Percentiles rank a stretch among this genome's conserved stretches.
Conservation (phyloP, 2,888 invertebrate genomes). For the Folsomia candida region DNA sequence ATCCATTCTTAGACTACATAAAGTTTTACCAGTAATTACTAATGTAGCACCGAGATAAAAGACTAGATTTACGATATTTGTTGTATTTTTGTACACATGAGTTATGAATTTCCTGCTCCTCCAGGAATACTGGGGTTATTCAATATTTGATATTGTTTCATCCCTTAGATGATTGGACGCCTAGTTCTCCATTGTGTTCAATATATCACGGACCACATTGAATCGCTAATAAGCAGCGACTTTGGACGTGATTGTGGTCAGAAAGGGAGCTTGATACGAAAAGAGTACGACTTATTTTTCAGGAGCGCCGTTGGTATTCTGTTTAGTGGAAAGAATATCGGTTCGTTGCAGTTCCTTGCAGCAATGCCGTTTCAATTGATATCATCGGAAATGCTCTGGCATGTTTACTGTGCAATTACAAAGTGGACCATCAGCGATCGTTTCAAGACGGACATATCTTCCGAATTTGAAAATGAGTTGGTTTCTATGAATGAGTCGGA, state of each 20-base stretch:
- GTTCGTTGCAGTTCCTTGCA: constrained; percentile 79
- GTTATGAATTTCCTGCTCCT: too few species aligned
- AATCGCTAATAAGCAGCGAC: constrained; percentile 55
- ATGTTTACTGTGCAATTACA: constrained; percentile 59
- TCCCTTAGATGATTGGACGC: constrained; percentile 64
- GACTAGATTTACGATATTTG: too few species aligned
- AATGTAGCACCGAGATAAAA: too few species aligned
- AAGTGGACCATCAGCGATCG: constrained; percentile 46
- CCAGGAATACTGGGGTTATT: too few species aligned
- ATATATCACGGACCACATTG: constrained; percentile 71
- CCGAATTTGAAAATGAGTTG: constrained; percentile 66
- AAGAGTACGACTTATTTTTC: constrained; percentile 73
- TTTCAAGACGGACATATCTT: constrained; percentile 46
- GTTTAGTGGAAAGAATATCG: constrained; percentile 68
- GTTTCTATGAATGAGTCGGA: constrained; percentile 67
- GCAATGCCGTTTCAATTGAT: constrained; percentile 68
- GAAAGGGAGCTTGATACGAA: constrained; percentile 60
- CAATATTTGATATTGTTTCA: too few species aligned
- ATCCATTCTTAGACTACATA: too few species aligned
- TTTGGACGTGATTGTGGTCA: constrained; percentile 53
- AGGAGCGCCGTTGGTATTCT: constrained; percentile 67
- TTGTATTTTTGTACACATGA: too few species aligned
- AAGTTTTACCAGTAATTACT: too few species aligned
- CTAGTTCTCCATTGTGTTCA: constrained; percentile 69
- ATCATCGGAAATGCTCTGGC: constrained; percentile 63